These are phyloP conservation scores for Anoplopoma fimbria DNA, from an alignment of 2,113 vertebrate species.

Conservation along the genomic window DNA sequence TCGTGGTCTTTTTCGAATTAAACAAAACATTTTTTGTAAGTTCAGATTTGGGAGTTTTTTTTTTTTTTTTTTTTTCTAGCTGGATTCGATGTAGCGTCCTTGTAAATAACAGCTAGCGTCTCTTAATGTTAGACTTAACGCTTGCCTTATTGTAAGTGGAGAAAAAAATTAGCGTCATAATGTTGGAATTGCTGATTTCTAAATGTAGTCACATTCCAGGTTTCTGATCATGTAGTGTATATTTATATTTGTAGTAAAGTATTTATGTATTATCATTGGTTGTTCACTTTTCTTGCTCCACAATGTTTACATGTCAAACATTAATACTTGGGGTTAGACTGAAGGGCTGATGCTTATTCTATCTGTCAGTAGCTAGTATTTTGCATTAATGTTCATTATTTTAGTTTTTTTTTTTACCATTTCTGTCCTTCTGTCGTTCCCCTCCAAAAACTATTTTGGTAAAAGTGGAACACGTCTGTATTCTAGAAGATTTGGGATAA, in stretches of 20 bases:
- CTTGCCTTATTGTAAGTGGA: conserved; percentile 71
- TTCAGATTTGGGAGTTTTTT: conserved; percentile 28
- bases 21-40: conserved; percentile 22
- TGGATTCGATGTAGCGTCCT: conserved; percentile 46
- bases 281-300: conserved; percentile 43
- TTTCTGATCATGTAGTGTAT: conserved; percentile 69
- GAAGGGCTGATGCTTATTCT: background rate
- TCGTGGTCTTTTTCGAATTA: conserved; percentile 35
- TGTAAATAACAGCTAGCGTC: conserved; percentile 63
- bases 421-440: background rate
- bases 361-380: background rate
- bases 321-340: conserved; percentile 15
- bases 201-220: conserved; percentile 73
- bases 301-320: background rate
- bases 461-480: background rate
- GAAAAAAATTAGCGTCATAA: conserved; percentile 35
- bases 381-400: background rate
- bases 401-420: background rate
- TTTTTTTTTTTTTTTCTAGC: too few relatives aligned
- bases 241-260: conserved; percentile 76
- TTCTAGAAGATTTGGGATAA: background rate
- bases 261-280: conserved; percentile 55
- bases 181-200: conserved; percentile 42
- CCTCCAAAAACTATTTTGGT: background rate
- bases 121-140: conserved; percentile 54